Evolutionary conservation across 2,888 invertebrate genomes (phyloP).

Genomic region (Vesta saturnalis): DNA sequence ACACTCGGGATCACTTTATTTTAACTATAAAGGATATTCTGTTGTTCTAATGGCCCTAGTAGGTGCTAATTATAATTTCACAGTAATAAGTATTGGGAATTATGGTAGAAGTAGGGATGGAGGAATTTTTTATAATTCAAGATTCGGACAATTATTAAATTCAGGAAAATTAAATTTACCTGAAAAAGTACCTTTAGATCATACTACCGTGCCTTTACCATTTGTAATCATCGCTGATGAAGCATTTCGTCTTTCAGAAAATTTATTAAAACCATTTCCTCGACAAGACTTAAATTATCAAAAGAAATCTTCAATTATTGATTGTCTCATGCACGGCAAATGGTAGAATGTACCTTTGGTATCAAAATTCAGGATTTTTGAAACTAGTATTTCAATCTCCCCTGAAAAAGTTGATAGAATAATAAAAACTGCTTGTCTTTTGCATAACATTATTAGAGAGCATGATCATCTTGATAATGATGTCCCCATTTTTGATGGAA

Average conservation of each 20-base stretch:
- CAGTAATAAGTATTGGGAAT: conserved; percentile 3
- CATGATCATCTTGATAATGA: conserved; percentile 1
- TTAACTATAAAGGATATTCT: conserved; percentile 1
- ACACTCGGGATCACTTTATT: conserved; percentile 5
- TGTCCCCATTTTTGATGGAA: conserved; percentile 3
- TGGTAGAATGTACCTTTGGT: conserved; percentile 3
- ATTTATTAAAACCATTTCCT: conserved; percentile 3
- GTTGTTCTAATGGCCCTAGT: conserved; percentile 1
- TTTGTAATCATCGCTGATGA: conserved; percentile 3
- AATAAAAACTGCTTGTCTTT: no score
- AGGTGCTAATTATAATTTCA: conserved; percentile 3
- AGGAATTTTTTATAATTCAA: not conserved
- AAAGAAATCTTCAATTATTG: not conserved
- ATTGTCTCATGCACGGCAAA: not conserved
- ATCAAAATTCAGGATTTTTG: conserved; percentile 2
- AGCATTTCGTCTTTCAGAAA: conserved; percentile 5
- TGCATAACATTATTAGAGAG: no score
- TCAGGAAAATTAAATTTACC: not conserved
- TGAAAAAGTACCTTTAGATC: conserved; percentile 5
- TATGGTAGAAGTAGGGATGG: not conserved
- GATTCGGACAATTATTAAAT: not conserved
- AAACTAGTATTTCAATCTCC: no score
- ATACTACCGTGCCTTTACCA: not conserved
- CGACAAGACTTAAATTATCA: not conserved
- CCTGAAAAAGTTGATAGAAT: no score